Conservation (phyloP, 2,113 vertebrate species). For the Pseudorasbora parva region DNA sequence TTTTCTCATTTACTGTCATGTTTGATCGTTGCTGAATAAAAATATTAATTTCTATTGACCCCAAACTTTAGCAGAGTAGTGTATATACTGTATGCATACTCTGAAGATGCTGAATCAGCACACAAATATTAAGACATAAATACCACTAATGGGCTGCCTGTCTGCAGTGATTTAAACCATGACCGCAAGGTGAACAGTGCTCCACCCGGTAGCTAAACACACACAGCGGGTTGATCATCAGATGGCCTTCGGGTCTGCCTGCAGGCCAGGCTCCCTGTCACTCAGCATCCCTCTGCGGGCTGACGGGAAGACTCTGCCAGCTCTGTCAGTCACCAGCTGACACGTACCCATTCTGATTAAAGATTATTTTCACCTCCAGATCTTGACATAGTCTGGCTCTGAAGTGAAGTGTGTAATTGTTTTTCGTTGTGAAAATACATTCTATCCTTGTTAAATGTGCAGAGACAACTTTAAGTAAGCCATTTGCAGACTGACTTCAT, state of each 20-base stretch:
- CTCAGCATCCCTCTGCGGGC: neutral
- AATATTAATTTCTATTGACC: neutral
- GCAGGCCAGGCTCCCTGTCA: constrained; percentile 14
- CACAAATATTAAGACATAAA: constrained; percentile 18
- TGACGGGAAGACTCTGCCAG: neutral
- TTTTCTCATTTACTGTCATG: neutral
- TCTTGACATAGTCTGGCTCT: neutral
- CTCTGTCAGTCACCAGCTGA: constrained; percentile 17
- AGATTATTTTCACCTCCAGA: constrained; percentile 18
- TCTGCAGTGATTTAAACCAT: constrained; percentile 30
- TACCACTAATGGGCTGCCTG: constrained; percentile 15
- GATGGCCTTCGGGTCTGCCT: constrained; percentile 28
- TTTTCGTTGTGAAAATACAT: neutral
- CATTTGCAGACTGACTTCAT: neutral
- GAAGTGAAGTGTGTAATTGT: neutral
- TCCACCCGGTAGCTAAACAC: constrained; percentile 18
- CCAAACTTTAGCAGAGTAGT: neutral
- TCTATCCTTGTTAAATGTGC: neutral
- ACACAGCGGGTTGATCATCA: constrained; percentile 29
- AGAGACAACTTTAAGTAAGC: neutral
- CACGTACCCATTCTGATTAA: neutral
- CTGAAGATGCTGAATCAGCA: constrained; percentile 8
- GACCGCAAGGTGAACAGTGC: neutral
- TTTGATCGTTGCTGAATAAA: neutral
- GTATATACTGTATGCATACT: neutral